phyloP scores from a whole-genome alignment of 2,797 vertebrate species.

The Mormyrus proboscirostris region DNA sequence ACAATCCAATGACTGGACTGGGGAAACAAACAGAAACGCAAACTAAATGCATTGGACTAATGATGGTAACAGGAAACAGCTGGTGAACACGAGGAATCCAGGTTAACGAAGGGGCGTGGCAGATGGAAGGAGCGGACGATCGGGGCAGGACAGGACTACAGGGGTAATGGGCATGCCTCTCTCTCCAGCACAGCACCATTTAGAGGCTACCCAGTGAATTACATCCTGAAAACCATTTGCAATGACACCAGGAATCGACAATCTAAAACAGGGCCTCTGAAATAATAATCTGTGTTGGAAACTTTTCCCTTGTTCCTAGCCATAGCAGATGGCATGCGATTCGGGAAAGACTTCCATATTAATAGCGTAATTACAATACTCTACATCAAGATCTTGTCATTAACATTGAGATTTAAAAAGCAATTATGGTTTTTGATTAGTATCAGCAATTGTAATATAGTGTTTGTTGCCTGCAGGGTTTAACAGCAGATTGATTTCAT shows the following conservation, averaged over 20 bases:
- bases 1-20: too few species aligned
- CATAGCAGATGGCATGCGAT: slow-evolving; percentile 60
- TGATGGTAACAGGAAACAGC: too few species aligned
- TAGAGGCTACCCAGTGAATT: not conserved
- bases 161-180: too few species aligned
- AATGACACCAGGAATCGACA: not conserved
- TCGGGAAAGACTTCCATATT: slow-evolving; percentile 62
- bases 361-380: slow-evolving; percentile 64
- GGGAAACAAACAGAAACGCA: too few species aligned
- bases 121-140: too few species aligned
- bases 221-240: not conserved
- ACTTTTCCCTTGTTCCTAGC: slow-evolving; percentile 39
- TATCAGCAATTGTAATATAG: slow-evolving; percentile 42
- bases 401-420: slow-evolving; percentile 66
- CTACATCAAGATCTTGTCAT: slow-evolving; percentile 64
- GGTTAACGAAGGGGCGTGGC: too few species aligned
- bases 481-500: slow-evolving; percentile 52
- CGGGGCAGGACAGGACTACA: not conserved
- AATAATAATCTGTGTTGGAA: slow-evolving; percentile 49
- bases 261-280: slow-evolving; percentile 47
- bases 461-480: slow-evolving; percentile 44
- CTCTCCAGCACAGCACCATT: not conserved
- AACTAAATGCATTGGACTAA: too few species aligned
- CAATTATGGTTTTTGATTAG: slow-evolving; percentile 66
- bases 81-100: too few species aligned